phyloP scores from a whole-genome alignment of 1,140 invertebrate species.

The Drosophila nigromelanica region DNA sequence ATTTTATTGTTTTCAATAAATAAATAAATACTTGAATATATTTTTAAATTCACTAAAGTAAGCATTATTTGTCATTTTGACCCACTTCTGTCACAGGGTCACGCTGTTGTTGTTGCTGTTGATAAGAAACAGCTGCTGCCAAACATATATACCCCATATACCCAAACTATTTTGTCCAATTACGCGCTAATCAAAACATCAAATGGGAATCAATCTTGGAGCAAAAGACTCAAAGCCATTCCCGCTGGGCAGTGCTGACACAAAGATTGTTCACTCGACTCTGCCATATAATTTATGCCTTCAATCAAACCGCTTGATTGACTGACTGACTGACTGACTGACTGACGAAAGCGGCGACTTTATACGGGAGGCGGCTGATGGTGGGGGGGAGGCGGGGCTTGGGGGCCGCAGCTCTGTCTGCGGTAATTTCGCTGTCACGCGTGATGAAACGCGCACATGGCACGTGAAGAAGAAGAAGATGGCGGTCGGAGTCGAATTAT shows the following conservation, averaged over 20 bases:
- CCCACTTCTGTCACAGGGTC: conserved; percentile 24
- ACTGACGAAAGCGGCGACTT: conserved; percentile 47
- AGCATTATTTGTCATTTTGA: conserved; percentile 29
- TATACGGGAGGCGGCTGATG: not conserved
- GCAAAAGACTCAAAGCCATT: conserved; percentile 5
- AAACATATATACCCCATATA: too few relatives aligned
- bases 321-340: conserved; percentile 30
- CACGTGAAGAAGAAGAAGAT: conserved; percentile 52
- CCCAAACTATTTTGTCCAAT: conserved; percentile 41
- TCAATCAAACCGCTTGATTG: conserved; percentile 56
- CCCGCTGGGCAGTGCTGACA: conserved; percentile 29
- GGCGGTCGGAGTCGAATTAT: conserved; percentile 6
- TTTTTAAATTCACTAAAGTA: not conserved
- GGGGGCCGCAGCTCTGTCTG: conserved; percentile 23
- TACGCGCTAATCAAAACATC: conserved; percentile 63
- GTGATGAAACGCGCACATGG: conserved; percentile 67
- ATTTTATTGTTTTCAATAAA: too few relatives aligned
- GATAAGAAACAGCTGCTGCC: conserved; percentile 27
- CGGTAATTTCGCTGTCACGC: conserved; percentile 72
- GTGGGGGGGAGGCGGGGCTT: not conserved
- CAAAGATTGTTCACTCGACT: conserved; percentile 7
- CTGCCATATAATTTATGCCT: conserved; percentile 64
- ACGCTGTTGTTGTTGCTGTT: conserved; percentile 5
- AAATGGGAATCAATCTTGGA: conserved; percentile 36
- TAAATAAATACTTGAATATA: too few relatives aligned